Conservation (phyloP, 2,888 invertebrate genomes). For the Meteorus colon region DNA sequence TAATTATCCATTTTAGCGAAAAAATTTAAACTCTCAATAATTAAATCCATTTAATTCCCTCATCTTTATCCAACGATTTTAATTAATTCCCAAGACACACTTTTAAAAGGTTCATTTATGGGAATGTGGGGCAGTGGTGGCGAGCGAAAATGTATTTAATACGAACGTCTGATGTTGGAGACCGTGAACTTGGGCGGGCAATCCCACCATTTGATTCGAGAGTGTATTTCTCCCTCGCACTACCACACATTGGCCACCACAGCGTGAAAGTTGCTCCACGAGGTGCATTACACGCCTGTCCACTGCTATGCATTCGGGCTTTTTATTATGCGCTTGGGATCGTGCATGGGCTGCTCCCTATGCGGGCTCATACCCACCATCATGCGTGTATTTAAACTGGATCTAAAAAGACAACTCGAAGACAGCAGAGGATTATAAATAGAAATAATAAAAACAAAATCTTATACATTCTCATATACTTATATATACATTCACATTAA, state of each 20-base stretch:
- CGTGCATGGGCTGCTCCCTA: conserved; percentile 8
- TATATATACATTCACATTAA: background rate
- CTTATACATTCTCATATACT: background rate
- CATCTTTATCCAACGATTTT: background rate
- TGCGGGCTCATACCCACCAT: background rate
- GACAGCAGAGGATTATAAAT: conserved; percentile 31
- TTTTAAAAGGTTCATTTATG: conserved; percentile 1
- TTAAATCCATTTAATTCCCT: too few species aligned
- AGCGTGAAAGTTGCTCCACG: conserved; percentile 37
- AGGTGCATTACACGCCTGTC: conserved; percentile 37
- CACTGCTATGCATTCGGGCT: conserved; percentile 19
- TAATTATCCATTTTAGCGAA: too few species aligned
- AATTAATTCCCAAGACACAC: conserved; percentile 1
- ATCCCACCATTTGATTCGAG: background rate
- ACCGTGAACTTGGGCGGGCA: conserved; percentile 39
- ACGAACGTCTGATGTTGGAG: background rate
- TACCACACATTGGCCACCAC: conserved; percentile 10
- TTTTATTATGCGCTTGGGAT: conserved; percentile 33
- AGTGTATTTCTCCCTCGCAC: background rate
- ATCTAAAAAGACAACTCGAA: conserved; percentile 27
- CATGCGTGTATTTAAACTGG: conserved; percentile 6
- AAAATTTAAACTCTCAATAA: too few species aligned
- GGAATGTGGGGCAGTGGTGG: conserved; percentile 19
- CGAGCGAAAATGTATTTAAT: conserved; percentile 22
- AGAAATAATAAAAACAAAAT: conserved; percentile 14